phyloP scores from a whole-genome alignment of 2,888 invertebrate species.

The Drosophila kanekoi region DNA sequence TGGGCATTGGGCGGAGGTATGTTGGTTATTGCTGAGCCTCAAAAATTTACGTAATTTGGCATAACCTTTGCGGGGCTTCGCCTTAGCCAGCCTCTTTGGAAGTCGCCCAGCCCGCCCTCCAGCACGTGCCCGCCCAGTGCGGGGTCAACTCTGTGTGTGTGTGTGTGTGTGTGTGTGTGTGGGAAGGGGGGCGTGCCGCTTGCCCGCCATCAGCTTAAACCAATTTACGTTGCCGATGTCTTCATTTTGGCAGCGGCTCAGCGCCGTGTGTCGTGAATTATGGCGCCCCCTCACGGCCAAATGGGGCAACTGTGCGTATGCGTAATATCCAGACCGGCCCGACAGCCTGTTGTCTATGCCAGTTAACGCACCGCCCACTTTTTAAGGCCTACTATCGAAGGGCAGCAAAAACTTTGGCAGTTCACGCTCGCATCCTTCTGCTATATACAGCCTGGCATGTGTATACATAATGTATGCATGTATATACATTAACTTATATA shows the following conservation, averaged over 20 bases:
- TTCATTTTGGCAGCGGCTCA: conserved; percentile 66
- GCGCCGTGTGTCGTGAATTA: conserved; percentile 79
- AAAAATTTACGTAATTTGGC: conserved; percentile 81
- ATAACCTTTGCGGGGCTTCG: conserved; percentile 61
- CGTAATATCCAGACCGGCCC: conserved; percentile 63
- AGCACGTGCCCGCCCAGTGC: conserved; percentile 46
- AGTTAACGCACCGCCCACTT: conserved; percentile 1
- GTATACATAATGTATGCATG: conserved; percentile 7
- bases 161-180: conserved; percentile 14
- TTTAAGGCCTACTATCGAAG: conserved; percentile 10
- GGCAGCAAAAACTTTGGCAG: conserved; percentile 33
- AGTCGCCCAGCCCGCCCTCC: background rate
- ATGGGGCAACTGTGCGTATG: conserved; percentile 75
- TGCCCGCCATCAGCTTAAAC: conserved; percentile 76
- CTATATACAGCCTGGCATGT: background rate
- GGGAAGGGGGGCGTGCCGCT: conserved; percentile 19
- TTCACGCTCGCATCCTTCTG: conserved; percentile 48
- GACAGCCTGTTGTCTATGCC: conserved; percentile 45
- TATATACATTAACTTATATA: conserved; percentile 49
- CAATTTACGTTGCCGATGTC: conserved; percentile 80
- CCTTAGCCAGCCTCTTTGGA: conserved; percentile 24
- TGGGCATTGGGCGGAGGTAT: conserved; percentile 14
- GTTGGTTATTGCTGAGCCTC: conserved; percentile 70
- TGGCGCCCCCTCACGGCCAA: conserved; percentile 54
- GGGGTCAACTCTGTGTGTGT: conserved; percentile 53